Conservation (phyloP, 2,113 vertebrate genomes). For the Leuciscus idus region DNA sequence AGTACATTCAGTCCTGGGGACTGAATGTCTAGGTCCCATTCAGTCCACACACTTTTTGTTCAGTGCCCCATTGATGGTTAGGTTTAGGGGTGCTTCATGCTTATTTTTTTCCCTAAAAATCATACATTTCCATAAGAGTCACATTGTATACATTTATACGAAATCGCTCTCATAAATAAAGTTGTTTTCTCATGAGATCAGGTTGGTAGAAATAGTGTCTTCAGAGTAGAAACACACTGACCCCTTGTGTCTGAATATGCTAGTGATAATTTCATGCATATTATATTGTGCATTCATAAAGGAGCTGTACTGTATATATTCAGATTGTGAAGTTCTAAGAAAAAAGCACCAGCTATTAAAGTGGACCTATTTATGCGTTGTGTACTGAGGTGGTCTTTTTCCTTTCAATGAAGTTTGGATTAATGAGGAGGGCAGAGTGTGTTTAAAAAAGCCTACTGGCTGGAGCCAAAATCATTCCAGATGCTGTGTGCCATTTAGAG, state of each 20-base stretch:
- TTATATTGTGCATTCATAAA: neutral
- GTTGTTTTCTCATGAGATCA: too few species aligned
- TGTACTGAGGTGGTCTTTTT: constrained; percentile 10
- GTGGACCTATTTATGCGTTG: neutral
- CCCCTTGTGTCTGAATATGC: too few species aligned
- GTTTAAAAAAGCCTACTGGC: constrained; percentile 9
- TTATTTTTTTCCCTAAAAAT: too few species aligned
- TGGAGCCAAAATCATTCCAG: neutral
- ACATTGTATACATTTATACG: too few species aligned
- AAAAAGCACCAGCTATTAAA: neutral
- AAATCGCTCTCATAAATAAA: too few species aligned
- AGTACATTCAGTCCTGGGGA: neutral
- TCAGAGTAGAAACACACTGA: too few species aligned
- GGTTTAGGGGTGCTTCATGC: too few species aligned
- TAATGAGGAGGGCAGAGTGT: neutral
- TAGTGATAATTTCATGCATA: too few species aligned
- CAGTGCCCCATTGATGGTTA: neutral
- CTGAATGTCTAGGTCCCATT: too few species aligned
- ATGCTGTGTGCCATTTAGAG: neutral
- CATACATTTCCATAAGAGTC: too few species aligned
- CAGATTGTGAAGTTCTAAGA: neutral
- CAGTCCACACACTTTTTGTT: neutral
- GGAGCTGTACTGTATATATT: neutral
- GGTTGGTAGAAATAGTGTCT: too few species aligned
- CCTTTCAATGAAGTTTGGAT: neutral